Evolutionary conservation across 2,797 vertebrate species (phyloP).

Genomic region (Argentina silus): DNA sequence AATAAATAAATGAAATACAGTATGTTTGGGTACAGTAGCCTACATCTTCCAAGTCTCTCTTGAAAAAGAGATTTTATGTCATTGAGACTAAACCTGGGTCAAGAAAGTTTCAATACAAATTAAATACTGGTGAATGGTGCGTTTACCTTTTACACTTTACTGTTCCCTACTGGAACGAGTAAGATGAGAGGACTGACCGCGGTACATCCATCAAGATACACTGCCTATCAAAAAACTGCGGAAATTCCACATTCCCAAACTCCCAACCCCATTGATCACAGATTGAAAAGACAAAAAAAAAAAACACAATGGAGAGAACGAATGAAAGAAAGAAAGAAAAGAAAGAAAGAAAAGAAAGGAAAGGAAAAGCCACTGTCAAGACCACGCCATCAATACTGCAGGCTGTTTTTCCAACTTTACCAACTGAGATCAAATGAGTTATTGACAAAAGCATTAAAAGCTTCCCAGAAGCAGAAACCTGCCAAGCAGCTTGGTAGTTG

Average conservation of each 20-base stretch:
- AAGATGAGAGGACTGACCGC: not conserved
- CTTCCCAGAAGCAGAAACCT: not conserved
- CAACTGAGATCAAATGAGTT: slow-evolving; percentile 15
- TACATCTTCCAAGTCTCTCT: no score
- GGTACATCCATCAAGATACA: not conserved
- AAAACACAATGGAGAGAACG: no score
- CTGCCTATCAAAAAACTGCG: not conserved
- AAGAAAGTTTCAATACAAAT: no score
- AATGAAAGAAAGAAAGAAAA: no score
- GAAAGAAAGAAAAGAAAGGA: not conserved
- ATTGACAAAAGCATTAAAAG: slow-evolving; percentile 20
- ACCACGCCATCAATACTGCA: slow-evolving; percentile 1
- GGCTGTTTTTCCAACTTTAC: not conserved
- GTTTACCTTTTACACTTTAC: no score
- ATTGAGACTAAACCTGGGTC: no score
- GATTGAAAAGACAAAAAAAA: no score
- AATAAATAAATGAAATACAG: no score
- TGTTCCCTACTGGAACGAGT: no score
- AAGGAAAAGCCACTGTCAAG: slow-evolving; percentile 15
- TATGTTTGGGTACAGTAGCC: no score
- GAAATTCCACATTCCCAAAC: not conserved
- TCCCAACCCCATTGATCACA: not conserved
- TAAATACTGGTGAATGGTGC: no score
- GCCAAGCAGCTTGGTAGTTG: slow-evolving; percentile 6
- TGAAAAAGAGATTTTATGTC: no score